A percentile compares a stretch with the other conserved stretches of the same genome.
Evolutionary conservation across 2,113 vertebrate species (phyloP).

Genomic region (Phalacrocorax brasilianus): DNA sequence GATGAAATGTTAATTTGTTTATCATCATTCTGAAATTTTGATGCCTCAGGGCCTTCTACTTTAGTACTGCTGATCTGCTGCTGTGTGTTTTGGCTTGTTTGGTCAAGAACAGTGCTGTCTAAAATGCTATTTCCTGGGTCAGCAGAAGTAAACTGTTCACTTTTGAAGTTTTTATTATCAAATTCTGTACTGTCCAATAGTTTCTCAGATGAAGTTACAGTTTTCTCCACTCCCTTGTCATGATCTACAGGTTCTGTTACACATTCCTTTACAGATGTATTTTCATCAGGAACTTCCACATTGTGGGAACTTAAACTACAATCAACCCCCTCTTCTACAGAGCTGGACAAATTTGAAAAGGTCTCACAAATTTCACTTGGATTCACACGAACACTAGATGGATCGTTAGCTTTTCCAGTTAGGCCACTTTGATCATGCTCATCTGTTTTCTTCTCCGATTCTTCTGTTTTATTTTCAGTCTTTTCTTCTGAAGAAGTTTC

Average conservation of each 20-base stretch:
- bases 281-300: slow-evolving; percentile 28
- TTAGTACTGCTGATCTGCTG: slow-evolving; percentile 30
- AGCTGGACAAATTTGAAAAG: slow-evolving; percentile 16
- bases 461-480: slow-evolving; percentile 50
- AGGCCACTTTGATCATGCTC: slow-evolving; percentile 22
- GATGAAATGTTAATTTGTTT: slow-evolving; percentile 37
- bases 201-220: neutral
- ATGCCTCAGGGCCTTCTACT: slow-evolving; percentile 29
- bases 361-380: slow-evolving; percentile 77
- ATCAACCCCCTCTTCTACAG: slow-evolving; percentile 13
- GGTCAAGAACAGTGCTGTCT: slow-evolving; percentile 47
- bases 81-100: slow-evolving; percentile 36
- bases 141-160: slow-evolving; percentile 24
- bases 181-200: slow-evolving; percentile 25
- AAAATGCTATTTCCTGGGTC: slow-evolving; percentile 47
- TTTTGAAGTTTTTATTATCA: slow-evolving; percentile 49
- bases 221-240: slow-evolving; percentile 8
- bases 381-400: slow-evolving; percentile 72
- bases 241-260: slow-evolving; percentile 23
- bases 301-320: slow-evolving; percentile 27
- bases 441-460: slow-evolving; percentile 22
- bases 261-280: slow-evolving; percentile 18
- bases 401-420: slow-evolving; percentile 38
- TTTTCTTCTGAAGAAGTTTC: slow-evolving; percentile 38
- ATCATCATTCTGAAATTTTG: slow-evolving; percentile 39